Base-by-base conservation (phyloP, 2,797 vertebrate species). In the Semaprochilodus insignis region DNA sequence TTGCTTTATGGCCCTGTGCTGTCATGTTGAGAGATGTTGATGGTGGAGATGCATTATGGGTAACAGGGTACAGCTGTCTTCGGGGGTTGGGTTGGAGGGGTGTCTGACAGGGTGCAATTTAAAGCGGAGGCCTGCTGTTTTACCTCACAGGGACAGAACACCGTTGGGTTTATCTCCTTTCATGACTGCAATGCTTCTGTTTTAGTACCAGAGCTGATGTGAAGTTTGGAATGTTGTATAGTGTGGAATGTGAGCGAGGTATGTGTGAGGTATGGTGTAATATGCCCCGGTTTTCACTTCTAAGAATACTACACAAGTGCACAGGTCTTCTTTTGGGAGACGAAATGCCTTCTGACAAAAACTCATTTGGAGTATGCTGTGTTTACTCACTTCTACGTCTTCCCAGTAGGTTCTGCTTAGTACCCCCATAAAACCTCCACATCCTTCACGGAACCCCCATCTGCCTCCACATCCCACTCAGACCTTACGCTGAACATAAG, bases 401-500 rank as follows among this genome's bases (percentile, higher is more conserved):
- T 84, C 85, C 77, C 6, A 55, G 44, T 80, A 80, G 83, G 89
- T 71, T 87, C 88, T 83, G 80, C 82, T n/a, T 69, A 57, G 48
- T 85, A 86, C 40, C 5, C 5, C 40, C 40, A 86, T 69, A 57
- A 40, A 85, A 86, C 40, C 5, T 8, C 40, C 40, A 86, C 77
- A 88, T 78, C 34, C 51, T 51, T 73, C 78, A 81, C 85, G 55
- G 79, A 74, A 82, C 82, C 65, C 3, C 63, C 86, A 81, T 77
- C 80, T 51, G 73, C 80, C 85, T 83, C 81, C 85, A 73, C 79
- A 71, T 48, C 81, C 85, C 78, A 83, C 84, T 87, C 87, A 87
- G 48, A 90, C 88, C 87, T 91, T 90, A 75, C 81, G 85, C 81
- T 90, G 80, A 89, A 89, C 88, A 92, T 90, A 92, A 93, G 87